Evolutionary conservation across 2,888 invertebrate genomes (phyloP).

Genomic region (Drosophila borealis): DNA sequence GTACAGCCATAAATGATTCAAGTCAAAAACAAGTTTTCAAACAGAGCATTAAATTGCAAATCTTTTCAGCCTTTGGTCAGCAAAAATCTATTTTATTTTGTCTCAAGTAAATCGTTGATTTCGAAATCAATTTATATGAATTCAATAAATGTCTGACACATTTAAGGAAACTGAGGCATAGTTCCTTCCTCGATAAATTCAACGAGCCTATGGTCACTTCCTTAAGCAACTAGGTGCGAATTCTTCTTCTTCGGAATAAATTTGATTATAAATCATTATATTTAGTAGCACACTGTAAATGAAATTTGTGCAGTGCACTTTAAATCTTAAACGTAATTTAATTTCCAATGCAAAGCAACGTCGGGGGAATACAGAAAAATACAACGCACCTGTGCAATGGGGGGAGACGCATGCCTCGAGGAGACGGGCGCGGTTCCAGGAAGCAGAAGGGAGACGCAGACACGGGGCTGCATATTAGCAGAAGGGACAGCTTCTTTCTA

Average conservation of each 20-base stretch:
- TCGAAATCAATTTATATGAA: not conserved
- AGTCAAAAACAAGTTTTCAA: constrained; percentile 15
- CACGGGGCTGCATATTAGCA: constrained; percentile 62
- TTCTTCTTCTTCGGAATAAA: constrained; percentile 27
- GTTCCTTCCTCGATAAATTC: too few species aligned
- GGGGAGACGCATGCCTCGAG: constrained; percentile 2
- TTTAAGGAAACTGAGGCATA: too few species aligned
- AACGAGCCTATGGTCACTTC: constrained; percentile 16
- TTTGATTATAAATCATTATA: constrained; percentile 62
- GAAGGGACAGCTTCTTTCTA: constrained; percentile 36
- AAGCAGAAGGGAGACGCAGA: not conserved
- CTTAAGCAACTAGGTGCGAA: constrained; percentile 13
- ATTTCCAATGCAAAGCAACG: constrained; percentile 63
- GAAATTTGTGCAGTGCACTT: constrained; percentile 54
- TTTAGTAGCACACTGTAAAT: constrained; percentile 41
- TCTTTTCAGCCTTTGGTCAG: not conserved
- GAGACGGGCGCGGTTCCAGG: constrained; percentile 7
- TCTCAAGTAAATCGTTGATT: not conserved
- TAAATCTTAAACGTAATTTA: constrained; percentile 72
- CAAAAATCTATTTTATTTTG: too few species aligned
- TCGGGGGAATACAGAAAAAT: constrained; percentile 20
- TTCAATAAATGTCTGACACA: not conserved
- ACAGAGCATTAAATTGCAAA: not conserved
- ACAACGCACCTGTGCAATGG: constrained; percentile 47
- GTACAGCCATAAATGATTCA: constrained; percentile 30